Percentiles rank a stretch among this genome's conserved stretches.
phyloP scores from a whole-genome alignment of 2,888 invertebrate genomes.

The Hirudinaria manillensis region DNA sequence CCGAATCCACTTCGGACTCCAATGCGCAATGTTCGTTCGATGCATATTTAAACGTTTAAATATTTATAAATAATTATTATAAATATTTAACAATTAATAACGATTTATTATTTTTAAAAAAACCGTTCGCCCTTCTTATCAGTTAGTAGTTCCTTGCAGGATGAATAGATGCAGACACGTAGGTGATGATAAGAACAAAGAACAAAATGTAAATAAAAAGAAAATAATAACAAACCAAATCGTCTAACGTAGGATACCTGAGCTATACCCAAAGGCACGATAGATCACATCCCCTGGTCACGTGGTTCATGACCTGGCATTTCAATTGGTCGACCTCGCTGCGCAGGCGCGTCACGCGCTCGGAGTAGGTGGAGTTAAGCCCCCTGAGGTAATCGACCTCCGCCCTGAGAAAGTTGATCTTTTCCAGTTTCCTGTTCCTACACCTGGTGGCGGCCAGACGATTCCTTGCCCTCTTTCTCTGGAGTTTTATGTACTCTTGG shows the following conservation, averaged over 20 bases:
- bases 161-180: neutral
- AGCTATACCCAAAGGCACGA: neutral
- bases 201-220: neutral
- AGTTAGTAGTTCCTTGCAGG: neutral
- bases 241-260: neutral
- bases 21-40: no score
- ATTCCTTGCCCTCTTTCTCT: slow-evolving; percentile 88
- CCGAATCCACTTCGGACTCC: no score
- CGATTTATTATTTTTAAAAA: no score
- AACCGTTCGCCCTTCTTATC: no score
- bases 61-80: no score
- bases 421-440: slow-evolving; percentile 85
- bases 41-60: no score
- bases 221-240: neutral
- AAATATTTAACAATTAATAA: no score
- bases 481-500: slow-evolving; percentile 90
- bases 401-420: slow-evolving; percentile 88
- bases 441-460: slow-evolving; percentile 95
- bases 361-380: slow-evolving; percentile 78
- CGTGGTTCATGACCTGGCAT: slow-evolving; percentile 87
- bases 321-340: slow-evolving; percentile 84
- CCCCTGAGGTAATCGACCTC: slow-evolving; percentile 82
- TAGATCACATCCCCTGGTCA: slow-evolving; percentile 83
- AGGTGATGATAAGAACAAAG: neutral
- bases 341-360: slow-evolving; percentile 75